Base-by-base conservation (phyloP, 1,140 invertebrate genomes). In the Xylocopa sonorina region DNA sequence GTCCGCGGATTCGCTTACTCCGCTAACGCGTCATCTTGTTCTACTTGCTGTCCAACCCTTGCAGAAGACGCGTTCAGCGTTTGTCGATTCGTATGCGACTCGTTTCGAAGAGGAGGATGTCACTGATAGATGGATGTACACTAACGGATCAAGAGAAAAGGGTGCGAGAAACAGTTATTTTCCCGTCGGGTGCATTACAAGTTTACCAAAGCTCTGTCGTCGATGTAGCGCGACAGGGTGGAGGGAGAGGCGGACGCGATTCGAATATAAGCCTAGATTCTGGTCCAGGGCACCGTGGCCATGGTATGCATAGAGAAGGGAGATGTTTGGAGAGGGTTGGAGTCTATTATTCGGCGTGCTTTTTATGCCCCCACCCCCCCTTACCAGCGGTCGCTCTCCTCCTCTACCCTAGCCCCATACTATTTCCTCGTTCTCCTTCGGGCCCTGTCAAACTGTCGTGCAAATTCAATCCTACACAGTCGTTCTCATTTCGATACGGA, bases 291-390 rank as follows among this genome's bases (percentile, higher is more conserved):
- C 78, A 86, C 75, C 73, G 66, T 78, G 80, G 55, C 82, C 89
- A 84, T 86, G 88, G 89, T 87, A 89, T 88, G 87, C 84, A 81
- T 82, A 86, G 88, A 85, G 86, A 85, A 88, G 88, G 88, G 87
- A 88, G 88, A 88, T 90, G 89, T 91, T 92, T 91, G 85, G 88
- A 90, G 90, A 92, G 90, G 91, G 90, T 90, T 88, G 88, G 78
- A 89, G 88, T 92, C 91, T 90, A 92, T 92, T 92, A 92, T 92
- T 92, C 89, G 85, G 85, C 88, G 88, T 84, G 89, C 90, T 92
- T 92, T 92, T 92, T 92, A 90, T 91, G 88, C 88, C 78, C 78
- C 64, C 53, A 46, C 43, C 21, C 48, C 38, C 55, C 29, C 58
- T 74, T n/a, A n/a, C 62, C 14, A 29, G 48, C 38, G 24, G 21